Evolutionary conservation across 2,797 vertebrate species (phyloP).

Genomic region (Danio tinwini): DNA sequence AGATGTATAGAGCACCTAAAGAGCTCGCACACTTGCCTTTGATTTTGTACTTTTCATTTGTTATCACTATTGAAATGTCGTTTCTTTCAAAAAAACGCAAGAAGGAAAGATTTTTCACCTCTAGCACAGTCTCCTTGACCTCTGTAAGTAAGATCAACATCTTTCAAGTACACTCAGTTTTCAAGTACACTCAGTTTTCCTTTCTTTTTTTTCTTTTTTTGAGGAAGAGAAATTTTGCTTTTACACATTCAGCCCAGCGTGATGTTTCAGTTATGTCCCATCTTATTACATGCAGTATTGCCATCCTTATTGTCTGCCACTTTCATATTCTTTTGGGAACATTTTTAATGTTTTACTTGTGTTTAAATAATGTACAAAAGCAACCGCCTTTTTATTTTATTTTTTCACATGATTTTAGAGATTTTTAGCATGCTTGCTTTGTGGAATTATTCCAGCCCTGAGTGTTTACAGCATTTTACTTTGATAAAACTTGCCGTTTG

Average conservation of each 20-base stretch:
- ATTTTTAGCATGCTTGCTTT: constrained; percentile 84
- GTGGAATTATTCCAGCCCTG: constrained; percentile 71
- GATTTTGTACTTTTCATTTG: constrained; percentile 49
- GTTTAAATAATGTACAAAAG: constrained; percentile 85
- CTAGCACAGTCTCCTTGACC: constrained; percentile 60
- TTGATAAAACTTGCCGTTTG: constrained; percentile 43
- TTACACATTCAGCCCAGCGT: constrained; percentile 58
- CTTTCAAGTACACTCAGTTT: constrained; percentile 41
- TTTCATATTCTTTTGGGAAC: constrained; percentile 71
- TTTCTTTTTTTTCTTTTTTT: too few relatives aligned
- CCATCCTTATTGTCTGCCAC: constrained; percentile 60
- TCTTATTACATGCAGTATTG: constrained; percentile 70
- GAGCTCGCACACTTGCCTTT: constrained; percentile 83
- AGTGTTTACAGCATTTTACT: constrained; percentile 62
- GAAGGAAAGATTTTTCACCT: constrained; percentile 49
- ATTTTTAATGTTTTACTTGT: constrained; percentile 75
- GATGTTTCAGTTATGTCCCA: constrained; percentile 51
- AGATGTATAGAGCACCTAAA: constrained; percentile 81
- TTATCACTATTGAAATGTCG: constrained; percentile 41
- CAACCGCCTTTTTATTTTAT: constrained; percentile 80
- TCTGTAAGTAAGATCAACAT: constrained; percentile 52
- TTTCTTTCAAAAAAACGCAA: constrained; percentile 25
- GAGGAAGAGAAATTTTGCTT: background rate
- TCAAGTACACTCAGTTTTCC: constrained; percentile 35
- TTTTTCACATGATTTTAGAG: constrained; percentile 70